Base-by-base conservation (phyloP, 2,113 vertebrate genomes). In the Paracanthobrama guichenoti region DNA sequence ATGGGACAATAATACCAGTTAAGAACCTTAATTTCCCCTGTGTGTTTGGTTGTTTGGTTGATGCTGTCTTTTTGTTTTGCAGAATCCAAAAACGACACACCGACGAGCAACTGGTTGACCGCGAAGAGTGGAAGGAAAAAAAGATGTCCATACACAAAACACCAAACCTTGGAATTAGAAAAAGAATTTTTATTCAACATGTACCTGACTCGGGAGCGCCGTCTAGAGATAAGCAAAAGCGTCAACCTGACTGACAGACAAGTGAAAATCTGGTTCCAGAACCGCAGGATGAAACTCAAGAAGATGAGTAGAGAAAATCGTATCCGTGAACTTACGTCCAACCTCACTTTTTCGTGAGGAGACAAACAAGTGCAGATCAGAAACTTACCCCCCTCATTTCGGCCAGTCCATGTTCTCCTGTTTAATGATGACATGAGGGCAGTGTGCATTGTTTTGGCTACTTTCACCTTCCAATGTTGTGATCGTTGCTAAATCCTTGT, bases 211-310 rank as follows among this genome's bases (percentile, higher is more conserved):
- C 97, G 98, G 94, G 98, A 99, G 97, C 98, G 98, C 97, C 98
- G 98, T 94, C 97, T 99, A 97, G 98, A 99, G 97, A 99, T 99
- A 96, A 99, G 97, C 96, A 96, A 97, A 95, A 95, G 97, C 92
- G 97, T 99, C 94, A 98, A 99, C 95, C 97, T 99, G 93, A 97
- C 96, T 94, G 98, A 99, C 96, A 96, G 98, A 94, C 98, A 99
- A 96, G 98, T 99, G 94, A 99, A 99, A 95, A 99, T 99, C 92
- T 99, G 98, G 98, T 99, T 99, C 94, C 97, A 99, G 94, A 99
- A 99, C 95, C 98, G 98, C 95, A 97, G 98, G 94, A 99, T 99
- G 98, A 99, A 99, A 91, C 96, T 99, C 90, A 99, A 99, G 96
- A 99, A 99, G 95, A 98, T 99, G 97, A 99, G 96, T 94, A 95